phyloP scores from a whole-genome alignment of 1,140 invertebrate species.

The Ruditapes philippinarum region DNA sequence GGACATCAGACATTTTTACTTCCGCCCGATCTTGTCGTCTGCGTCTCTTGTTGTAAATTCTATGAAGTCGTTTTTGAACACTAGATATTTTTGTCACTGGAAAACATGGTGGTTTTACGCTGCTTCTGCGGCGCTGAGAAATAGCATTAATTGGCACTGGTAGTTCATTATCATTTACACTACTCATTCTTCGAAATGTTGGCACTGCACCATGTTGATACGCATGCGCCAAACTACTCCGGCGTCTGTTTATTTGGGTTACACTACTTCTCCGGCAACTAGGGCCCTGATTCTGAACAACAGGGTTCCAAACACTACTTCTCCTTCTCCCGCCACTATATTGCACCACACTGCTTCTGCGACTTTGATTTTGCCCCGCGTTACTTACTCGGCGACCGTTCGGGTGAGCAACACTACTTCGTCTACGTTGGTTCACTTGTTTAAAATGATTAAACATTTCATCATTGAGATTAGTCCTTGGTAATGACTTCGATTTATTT shows the following conservation, averaged over 20 bases:
- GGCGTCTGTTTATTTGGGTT: not conserved
- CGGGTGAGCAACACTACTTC: not conserved
- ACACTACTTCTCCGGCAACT: not conserved
- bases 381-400: not conserved
- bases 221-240: conserved; percentile 19
- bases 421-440: not conserved
- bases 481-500: conserved; percentile 40
- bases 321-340: not conserved
- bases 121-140: conserved; percentile 12
- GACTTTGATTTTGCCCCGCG: not conserved
- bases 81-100: conserved; percentile 43
- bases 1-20: conserved; percentile 38
- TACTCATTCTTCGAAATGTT: not conserved
- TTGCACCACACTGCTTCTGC: not conserved
- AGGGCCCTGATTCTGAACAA: not conserved
- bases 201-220: conserved; percentile 39
- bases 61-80: conserved; percentile 46
- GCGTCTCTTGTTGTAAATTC: conserved; percentile 11
- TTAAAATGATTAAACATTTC: not conserved
- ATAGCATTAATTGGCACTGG: not conserved
- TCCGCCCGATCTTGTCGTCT: conserved; percentile 13
- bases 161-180: not conserved
- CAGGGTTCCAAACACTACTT: not conserved
- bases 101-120: conserved; percentile 52
- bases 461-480: not conserved